These are phyloP conservation scores for Pantherophis alleghaniensis DNA, from an alignment of 2,797 vertebrate species.

Conservation along the genomic window DNA sequence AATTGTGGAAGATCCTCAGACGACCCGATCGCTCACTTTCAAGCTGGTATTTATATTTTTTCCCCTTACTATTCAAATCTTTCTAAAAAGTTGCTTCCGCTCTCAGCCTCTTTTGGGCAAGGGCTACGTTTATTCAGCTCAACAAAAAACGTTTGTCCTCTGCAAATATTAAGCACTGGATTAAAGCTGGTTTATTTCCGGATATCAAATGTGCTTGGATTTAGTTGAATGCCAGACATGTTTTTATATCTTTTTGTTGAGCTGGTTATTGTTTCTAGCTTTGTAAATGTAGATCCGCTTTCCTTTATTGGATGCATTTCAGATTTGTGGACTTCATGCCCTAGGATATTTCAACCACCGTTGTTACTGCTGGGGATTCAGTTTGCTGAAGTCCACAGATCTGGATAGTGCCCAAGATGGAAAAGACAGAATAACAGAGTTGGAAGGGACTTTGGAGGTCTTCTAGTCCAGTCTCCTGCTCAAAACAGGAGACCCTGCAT, in stretches of 20 bases:
- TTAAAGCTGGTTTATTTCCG: neutral
- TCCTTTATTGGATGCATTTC: neutral
- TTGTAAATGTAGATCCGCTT: neutral
- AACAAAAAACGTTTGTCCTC: neutral
- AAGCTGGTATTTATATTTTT: conserved; percentile 87
- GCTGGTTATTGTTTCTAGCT: neutral
- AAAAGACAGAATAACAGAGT: neutral
- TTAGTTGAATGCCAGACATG: neutral
- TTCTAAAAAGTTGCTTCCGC: neutral
- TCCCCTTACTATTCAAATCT: conserved; percentile 16
- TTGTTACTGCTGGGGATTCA: neutral
- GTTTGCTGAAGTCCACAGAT: neutral
- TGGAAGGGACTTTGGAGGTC: neutral
- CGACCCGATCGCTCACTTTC: conserved; percentile 95
- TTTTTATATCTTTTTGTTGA: neutral
- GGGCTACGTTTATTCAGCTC: neutral
- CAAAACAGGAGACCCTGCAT: neutral
- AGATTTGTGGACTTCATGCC: neutral
- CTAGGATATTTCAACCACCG: neutral
- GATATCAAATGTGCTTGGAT: neutral
- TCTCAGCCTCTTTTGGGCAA: neutral
- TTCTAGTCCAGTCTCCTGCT: neutral
- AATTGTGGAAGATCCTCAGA: conserved; percentile 94
- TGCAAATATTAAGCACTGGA: neutral
- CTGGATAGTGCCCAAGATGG: neutral